A percentile compares a stretch with the other conserved stretches of the same genome.
Evolutionary conservation across 2,888 invertebrate species (phyloP).

Genomic region (Syrista parreyssii): DNA sequence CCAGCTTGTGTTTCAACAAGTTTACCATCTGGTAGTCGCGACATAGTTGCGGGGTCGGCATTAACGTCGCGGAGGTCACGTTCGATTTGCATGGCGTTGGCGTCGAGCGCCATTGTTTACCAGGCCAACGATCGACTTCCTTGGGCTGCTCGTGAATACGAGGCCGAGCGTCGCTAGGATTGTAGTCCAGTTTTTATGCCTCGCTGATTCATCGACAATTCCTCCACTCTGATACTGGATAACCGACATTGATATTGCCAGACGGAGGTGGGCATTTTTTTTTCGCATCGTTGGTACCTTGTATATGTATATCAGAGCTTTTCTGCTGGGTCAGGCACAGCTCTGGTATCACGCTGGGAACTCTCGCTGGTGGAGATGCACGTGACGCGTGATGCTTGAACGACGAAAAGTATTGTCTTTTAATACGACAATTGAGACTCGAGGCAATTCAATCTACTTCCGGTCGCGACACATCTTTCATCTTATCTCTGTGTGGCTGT

Average conservation of each 20-base stretch:
- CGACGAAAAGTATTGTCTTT: background rate
- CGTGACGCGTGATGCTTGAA: background rate
- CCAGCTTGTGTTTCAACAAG: background rate
- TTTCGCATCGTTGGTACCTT: background rate
- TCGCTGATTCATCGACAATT: background rate
- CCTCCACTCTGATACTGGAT: background rate
- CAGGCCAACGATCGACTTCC: background rate
- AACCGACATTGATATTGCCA: background rate
- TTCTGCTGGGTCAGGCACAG: background rate
- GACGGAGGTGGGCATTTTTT: background rate
- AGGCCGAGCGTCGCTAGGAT: background rate
- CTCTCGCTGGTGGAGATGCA: background rate
- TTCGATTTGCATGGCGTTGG: conserved; percentile 34
- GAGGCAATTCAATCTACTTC: background rate
- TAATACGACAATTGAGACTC: background rate
- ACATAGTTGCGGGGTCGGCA: conserved; percentile 12
- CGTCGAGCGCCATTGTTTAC: conserved; percentile 17
- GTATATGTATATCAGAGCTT: background rate
- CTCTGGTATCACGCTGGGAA: background rate
- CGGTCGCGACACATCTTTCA: too few species aligned
- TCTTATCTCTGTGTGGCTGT: background rate
- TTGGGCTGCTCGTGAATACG: background rate
- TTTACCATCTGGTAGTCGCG: background rate
- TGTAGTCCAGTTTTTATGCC: background rate
- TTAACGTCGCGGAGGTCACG: conserved; percentile 33